phyloP scores from a whole-genome alignment of 2,113 vertebrate genomes.

The Columba janthina region DNA sequence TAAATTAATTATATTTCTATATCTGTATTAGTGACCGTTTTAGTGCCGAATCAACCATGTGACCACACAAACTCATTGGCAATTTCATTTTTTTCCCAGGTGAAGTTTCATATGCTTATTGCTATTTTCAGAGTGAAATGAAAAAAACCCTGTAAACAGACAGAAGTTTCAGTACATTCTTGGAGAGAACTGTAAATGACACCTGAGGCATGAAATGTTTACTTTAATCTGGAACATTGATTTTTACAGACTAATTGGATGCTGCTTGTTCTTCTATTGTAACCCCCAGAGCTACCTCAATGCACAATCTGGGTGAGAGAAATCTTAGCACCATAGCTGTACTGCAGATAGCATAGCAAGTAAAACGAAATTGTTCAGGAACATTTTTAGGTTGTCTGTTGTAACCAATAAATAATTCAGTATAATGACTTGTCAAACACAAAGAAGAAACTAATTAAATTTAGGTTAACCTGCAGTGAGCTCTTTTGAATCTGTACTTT shows the following conservation, averaged over 20 bases:
- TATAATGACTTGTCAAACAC: neutral
- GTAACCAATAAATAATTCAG: neutral
- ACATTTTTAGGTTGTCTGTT: neutral
- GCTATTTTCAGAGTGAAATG: neutral
- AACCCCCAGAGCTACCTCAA: neutral
- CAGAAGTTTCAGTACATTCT: neutral
- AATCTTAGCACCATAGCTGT: neutral
- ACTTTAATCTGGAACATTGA: neutral
- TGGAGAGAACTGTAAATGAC: neutral
- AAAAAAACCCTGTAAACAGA: neutral
- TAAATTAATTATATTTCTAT: neutral
- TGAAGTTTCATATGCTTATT: neutral
- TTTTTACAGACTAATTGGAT: neutral
- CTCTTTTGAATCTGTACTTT: neutral
- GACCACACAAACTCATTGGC: neutral
- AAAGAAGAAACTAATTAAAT: neutral
- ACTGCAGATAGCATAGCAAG: neutral
- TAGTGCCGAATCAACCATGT: neutral
- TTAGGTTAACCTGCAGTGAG: neutral
- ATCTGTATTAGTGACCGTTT: neutral
- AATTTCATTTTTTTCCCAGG: neutral
- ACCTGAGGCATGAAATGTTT: slow-evolving; percentile 3
- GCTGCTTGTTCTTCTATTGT: neutral
- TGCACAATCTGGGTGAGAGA: neutral
- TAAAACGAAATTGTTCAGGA: neutral